Conservation (phyloP, 2,888 invertebrate species). For the Archips crataeganus region DNA sequence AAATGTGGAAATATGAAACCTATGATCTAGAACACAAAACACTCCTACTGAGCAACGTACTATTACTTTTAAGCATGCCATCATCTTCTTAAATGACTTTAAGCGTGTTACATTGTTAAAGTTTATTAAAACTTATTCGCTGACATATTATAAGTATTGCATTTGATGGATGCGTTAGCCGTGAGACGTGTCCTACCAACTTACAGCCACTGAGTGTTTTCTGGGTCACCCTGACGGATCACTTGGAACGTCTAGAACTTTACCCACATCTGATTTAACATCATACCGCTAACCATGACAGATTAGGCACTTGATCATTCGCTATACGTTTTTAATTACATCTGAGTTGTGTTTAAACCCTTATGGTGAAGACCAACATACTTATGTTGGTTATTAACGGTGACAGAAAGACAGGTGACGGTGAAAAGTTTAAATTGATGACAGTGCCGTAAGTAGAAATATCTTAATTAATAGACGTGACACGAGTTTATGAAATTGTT, state of each 20-base stretch:
- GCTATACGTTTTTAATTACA: slow-evolving; percentile 36
- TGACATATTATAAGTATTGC: slow-evolving; percentile 1
- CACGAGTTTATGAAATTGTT: background rate
- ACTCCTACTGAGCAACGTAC: no score
- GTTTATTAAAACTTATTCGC: background rate
- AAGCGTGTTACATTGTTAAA: background rate
- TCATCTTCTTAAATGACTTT: background rate
- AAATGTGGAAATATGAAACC: no score
- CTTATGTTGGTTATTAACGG: slow-evolving; percentile 11
- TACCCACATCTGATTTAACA: slow-evolving; percentile 36
- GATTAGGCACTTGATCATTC: slow-evolving; percentile 34
- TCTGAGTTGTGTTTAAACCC: slow-evolving; percentile 2
- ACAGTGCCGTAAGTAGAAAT: background rate
- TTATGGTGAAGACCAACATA: slow-evolving; percentile 14
- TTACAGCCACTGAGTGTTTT: slow-evolving; percentile 37
- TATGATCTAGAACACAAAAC: no score
- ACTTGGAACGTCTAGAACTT: slow-evolving; percentile 50
- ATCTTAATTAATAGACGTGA: background rate
- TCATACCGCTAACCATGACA: slow-evolving; percentile 30
- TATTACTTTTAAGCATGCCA: background rate
- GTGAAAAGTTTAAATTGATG: slow-evolving; percentile 13
- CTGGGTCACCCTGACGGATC: slow-evolving; percentile 52
- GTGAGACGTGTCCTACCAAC: background rate
- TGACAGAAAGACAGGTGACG: slow-evolving; percentile 2
- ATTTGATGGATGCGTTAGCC: slow-evolving; percentile 10